Conservation (phyloP, 2,113 vertebrate species). For the Plecotus auritus region DNA sequence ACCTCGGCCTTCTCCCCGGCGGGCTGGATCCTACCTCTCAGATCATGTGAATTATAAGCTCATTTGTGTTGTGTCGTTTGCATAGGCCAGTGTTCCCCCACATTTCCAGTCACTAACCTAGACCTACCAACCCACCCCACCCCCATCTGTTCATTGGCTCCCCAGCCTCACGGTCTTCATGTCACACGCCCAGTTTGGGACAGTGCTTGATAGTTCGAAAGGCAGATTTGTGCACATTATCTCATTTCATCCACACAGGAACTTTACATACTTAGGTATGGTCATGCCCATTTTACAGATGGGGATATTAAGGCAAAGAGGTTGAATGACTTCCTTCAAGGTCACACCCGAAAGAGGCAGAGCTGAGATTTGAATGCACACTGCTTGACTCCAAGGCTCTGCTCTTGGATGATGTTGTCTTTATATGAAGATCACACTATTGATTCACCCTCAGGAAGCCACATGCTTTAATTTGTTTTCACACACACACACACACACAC, state of each 20-base stretch:
- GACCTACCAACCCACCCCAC: background rate
- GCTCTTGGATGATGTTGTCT: background rate
- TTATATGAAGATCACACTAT: background rate
- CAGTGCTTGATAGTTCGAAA: background rate
- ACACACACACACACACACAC: background rate
- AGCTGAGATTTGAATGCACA: background rate
- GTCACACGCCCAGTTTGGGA: background rate
- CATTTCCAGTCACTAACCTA: background rate
- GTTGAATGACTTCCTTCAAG: background rate
- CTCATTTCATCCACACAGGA: background rate
- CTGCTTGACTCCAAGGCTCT: background rate
- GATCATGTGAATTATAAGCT: background rate
- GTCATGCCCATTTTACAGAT: background rate
- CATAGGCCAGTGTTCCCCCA: background rate
- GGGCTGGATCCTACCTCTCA: rapidly evolving
- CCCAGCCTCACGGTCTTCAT: background rate
- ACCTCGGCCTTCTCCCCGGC: no score
- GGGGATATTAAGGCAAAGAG: background rate
- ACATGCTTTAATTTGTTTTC: background rate
- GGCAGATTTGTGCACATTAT: background rate
- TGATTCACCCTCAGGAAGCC: background rate
- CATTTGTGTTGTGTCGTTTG: background rate
- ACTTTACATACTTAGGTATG: no score
- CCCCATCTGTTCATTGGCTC: background rate
- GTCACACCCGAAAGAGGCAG: background rate